Conservation (phyloP, 2,888 invertebrate genomes). For the Pegoplata infirma region DNA sequence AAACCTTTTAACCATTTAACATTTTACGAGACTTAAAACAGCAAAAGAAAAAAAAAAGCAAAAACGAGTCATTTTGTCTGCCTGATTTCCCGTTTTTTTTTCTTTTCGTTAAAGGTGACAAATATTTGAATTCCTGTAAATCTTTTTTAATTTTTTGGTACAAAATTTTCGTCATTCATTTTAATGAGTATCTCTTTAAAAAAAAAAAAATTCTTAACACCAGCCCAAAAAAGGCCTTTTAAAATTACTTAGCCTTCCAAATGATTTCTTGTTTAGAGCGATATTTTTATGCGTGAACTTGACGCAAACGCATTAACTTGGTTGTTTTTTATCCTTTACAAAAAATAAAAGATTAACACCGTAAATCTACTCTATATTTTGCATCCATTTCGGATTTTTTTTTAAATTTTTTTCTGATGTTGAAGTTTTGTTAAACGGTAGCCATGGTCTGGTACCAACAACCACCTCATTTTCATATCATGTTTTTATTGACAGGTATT, state of each 20-base stretch:
- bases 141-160: neutral
- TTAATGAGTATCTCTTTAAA: constrained; percentile 52
- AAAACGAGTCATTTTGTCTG: constrained; percentile 61
- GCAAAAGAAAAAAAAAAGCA: constrained; percentile 7
- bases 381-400: neutral
- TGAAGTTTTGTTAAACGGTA: no score
- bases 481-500: constrained; percentile 61
- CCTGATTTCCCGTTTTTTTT: constrained; percentile 48
- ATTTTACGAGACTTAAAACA: constrained; percentile 32
- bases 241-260: neutral
- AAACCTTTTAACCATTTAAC: constrained; percentile 61
- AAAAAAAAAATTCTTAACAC: no score
- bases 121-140: constrained; percentile 54
- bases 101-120: constrained; percentile 46
- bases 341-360: constrained; percentile 36
- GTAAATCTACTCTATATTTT: constrained; percentile 13
- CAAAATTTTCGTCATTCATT: constrained; percentile 35
- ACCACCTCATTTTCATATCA: constrained; percentile 56
- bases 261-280: constrained; percentile 35
- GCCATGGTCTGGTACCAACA: neutral
- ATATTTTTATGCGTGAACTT: constrained; percentile 73
- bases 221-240: constrained; percentile 3
- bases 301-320: constrained; percentile 76
- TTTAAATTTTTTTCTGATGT: no score
- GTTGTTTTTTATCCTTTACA: constrained; percentile 53